phyloP scores from a whole-genome alignment of 2,888 invertebrate species.

The Ectemnius cavifrons region DNA sequence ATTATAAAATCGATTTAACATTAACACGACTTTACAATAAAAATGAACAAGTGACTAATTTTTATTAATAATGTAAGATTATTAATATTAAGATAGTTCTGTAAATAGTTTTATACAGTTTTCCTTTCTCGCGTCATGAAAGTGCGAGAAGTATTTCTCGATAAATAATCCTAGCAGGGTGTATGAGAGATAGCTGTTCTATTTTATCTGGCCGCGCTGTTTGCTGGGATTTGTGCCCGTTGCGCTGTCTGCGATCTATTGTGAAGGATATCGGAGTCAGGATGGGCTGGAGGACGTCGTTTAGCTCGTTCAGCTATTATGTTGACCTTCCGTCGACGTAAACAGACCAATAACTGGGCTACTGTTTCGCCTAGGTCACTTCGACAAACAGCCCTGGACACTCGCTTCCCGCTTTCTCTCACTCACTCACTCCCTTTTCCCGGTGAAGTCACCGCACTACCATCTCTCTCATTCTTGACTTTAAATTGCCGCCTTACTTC shows the following conservation, averaged over 20 bases:
- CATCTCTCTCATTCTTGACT: conserved; percentile 2
- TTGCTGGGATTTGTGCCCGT: not conserved
- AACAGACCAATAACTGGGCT: conserved; percentile 40
- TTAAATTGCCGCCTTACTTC: conserved; percentile 45
- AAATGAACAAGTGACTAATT: too few species aligned
- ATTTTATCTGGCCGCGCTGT: not conserved
- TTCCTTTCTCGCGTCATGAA: not conserved
- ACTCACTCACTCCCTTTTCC: too few species aligned
- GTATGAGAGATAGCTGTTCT: too few species aligned
- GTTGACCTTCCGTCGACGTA: conserved; percentile 45
- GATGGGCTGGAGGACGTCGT: conserved; percentile 26
- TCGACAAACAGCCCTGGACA: conserved; percentile 39
- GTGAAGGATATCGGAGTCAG: not conserved
- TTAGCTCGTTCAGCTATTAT: conserved; percentile 46
- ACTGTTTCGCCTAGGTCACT: conserved; percentile 31
- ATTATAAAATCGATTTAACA: too few species aligned
- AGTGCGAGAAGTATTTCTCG: conserved; percentile 23
- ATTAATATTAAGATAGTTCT: too few species aligned
- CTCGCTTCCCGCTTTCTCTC: too few species aligned
- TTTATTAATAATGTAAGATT: too few species aligned
- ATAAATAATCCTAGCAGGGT: conserved; percentile 24
- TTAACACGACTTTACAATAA: too few species aligned
- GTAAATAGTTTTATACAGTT: too few species aligned
- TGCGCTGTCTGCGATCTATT: not conserved
- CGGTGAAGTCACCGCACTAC: too few species aligned